Base-by-base conservation (phyloP, 2,797 vertebrate species). In the Pelobates cultripes region DNA sequence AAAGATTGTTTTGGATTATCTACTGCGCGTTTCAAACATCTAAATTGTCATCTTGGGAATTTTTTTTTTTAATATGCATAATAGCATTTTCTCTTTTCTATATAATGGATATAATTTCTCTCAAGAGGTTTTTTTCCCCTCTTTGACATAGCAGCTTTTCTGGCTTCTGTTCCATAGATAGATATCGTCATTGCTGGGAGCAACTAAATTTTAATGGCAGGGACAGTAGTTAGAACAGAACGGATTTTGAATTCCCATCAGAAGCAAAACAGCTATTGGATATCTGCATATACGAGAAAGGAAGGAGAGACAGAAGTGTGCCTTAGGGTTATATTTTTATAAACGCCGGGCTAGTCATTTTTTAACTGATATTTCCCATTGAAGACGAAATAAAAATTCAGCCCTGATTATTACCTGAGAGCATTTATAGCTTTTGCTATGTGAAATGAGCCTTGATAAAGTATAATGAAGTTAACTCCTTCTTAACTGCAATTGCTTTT, bases 141-240 rank as follows among this genome's bases (percentile, higher is more conserved):
- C 77, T 70, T 72, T 71, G 72, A 75, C 77, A 75, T 61, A 78
- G 81, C 77, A 69, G 77, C 69, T 79, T 78, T 77, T 43, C 81
- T 79, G 77, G 82, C 75, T 83, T 74, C 66, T 75, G 70, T 83
- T 83, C 63, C 68, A 63, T 45, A 77, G 71, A 28, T 28, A 28
- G 28, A 70, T 73, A 79, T 75, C 77, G 82, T 83, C 82, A 83
- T 83, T 79, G 82, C 82, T 83, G 77, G 77, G 17, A 83, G 82
- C 82, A 75, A 75, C 43, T 83, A 64, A 15, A 68, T 81, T 76
- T 71, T 83, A 83, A 83, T 79, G 55, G 82, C 77, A 78, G 55
- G 69, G 71, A 83, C 61, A 64, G 72, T 73, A 83, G 77, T 70
- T 75, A 70, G 64, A 79, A 74, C 77, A 79, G 71, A 74, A 60